phyloP scores from a whole-genome alignment of 1,140 invertebrate genomes.

The Pachyrhynchus sulphureomaculatus region DNA sequence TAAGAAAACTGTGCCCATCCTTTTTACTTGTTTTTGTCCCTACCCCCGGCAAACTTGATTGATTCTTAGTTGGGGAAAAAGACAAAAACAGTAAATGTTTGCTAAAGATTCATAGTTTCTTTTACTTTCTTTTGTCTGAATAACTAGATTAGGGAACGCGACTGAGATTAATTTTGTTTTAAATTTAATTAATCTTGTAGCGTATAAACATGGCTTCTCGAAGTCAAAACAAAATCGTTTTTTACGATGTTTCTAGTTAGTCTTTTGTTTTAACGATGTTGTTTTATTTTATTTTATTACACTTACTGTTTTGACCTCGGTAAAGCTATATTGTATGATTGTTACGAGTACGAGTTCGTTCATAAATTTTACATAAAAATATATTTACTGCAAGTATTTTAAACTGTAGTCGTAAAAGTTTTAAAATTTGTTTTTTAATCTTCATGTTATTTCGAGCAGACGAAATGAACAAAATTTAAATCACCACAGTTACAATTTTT shows the following conservation, averaged over 20 bases:
- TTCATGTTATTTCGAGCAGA: too few species aligned
- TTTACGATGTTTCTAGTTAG: constrained; percentile 14
- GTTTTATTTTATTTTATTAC: too few species aligned
- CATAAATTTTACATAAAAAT: too few species aligned
- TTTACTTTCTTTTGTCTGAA: constrained; percentile 26
- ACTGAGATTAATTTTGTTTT: constrained; percentile 29
- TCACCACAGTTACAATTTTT: too few species aligned
- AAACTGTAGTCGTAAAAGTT: too few species aligned
- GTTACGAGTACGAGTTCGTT: too few species aligned
- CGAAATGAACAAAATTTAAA: too few species aligned
- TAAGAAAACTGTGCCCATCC: constrained; percentile 8
- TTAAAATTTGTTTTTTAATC: too few species aligned
- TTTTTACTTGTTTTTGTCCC: neutral
- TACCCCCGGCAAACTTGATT: constrained; percentile 8
- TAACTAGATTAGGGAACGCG: constrained; percentile 18
- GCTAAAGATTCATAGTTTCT: constrained; percentile 30
- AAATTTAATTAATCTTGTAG: constrained; percentile 30
- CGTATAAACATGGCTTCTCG: constrained; percentile 18
- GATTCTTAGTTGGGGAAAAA: constrained; percentile 2
- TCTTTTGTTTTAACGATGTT: neutral
- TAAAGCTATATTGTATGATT: too few species aligned
- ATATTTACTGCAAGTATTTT: too few species aligned
- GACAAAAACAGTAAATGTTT: constrained; percentile 11
- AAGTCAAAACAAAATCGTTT: constrained; percentile 26
- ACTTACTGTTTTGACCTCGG: too few species aligned